Conservation (phyloP, 2,888 invertebrate genomes). For the Epistrophe eligans region DNA sequence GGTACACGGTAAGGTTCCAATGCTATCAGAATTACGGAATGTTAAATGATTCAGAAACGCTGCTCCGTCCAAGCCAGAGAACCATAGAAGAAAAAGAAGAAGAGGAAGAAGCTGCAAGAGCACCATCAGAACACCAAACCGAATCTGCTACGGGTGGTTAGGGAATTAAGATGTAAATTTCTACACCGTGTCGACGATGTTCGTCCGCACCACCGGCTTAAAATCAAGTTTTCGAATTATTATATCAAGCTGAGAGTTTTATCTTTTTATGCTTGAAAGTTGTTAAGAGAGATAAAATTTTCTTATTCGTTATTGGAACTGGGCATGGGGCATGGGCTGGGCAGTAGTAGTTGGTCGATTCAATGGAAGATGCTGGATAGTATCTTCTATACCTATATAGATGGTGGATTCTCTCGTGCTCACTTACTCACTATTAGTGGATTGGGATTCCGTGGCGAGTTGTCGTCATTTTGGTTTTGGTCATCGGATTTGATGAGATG, state of each 20-base stretch:
- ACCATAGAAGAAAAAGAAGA: constrained; percentile 11
- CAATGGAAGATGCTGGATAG: background rate
- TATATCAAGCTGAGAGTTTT: constrained; percentile 77
- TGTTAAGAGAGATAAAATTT: constrained; percentile 76
- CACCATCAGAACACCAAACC: constrained; percentile 46
- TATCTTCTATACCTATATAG: too few relatives aligned
- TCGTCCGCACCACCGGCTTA: constrained; percentile 76
- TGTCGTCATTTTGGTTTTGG: constrained; percentile 60
- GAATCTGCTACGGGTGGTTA: constrained; percentile 76
- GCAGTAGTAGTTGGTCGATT: background rate
- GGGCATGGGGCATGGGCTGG: constrained; percentile 9
- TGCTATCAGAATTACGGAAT: constrained; percentile 72
- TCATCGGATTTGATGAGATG: constrained; percentile 77
- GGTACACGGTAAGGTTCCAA: constrained; percentile 37
- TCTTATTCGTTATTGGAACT: constrained; percentile 69
- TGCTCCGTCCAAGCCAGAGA: background rate
- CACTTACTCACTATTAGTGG: constrained; percentile 75
- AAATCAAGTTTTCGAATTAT: constrained; percentile 76
- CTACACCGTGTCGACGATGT: constrained; percentile 76
- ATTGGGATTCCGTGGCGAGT: constrained; percentile 37
- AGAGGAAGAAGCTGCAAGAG: constrained; percentile 21
- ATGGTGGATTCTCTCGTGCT: constrained; percentile 64
- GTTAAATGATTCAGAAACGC: constrained; percentile 72
- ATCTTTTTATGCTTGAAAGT: constrained; percentile 75
- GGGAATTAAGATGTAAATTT: constrained; percentile 76